Conservation (phyloP, 2,888 invertebrate species). For the Formica aserva region DNA sequence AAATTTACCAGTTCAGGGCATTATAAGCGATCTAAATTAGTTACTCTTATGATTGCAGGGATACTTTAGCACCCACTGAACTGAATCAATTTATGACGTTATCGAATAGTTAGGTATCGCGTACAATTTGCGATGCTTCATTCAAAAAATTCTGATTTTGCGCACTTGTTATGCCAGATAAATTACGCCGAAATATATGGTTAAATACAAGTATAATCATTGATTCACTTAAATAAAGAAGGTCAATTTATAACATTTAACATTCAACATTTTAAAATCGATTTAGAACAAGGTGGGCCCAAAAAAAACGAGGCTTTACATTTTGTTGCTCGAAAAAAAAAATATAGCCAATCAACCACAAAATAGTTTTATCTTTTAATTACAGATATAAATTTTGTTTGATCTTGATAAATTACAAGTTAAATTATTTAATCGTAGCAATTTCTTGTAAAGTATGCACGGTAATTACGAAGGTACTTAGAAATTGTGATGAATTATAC, state of each 20-base stretch:
- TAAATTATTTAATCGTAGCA: conserved; percentile 12
- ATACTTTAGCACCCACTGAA: neutral
- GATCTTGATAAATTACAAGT: conserved; percentile 21
- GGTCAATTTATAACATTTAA: neutral
- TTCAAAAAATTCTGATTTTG: neutral
- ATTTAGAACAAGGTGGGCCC: neutral
- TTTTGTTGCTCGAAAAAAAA: conserved; percentile 5
- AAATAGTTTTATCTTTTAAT: conserved; percentile 8
- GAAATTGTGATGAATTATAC: conserved; percentile 13
- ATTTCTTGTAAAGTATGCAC: neutral
- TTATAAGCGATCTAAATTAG: conserved; percentile 53
- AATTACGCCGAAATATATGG: neutral
- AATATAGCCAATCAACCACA: neutral
- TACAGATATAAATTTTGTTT: conserved; percentile 7
- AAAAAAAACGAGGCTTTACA: neutral
- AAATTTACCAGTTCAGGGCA: neutral
- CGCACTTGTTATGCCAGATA: neutral
- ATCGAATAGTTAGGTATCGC: neutral
- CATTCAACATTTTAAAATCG: neutral
- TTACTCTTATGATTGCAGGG: conserved; percentile 28
- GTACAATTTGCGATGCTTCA: conserved; percentile 10
- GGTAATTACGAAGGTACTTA: neutral
- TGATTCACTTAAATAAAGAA: neutral
- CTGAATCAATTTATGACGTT: conserved; percentile 23
- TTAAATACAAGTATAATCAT: neutral